These are phyloP conservation scores for Mormyrus hasselquistii DNA, from an alignment of 2,797 vertebrate species.

Conservation along the genomic window DNA sequence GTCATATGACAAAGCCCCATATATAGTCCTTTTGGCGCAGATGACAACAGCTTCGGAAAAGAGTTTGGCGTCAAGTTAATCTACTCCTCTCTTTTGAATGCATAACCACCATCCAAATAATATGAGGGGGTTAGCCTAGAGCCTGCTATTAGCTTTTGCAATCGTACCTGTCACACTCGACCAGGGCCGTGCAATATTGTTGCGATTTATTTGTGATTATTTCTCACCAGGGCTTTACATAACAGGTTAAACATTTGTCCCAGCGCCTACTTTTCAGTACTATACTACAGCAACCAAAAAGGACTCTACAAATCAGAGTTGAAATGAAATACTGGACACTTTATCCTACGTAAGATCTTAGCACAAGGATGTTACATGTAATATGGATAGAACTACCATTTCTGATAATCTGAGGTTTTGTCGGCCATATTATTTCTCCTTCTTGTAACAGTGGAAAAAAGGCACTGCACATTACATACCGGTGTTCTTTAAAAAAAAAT, in stretches of 20 bases:
- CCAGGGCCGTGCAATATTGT: neutral
- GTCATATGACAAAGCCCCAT: neutral
- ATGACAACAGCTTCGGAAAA: neutral
- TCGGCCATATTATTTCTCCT: neutral
- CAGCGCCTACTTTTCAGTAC: neutral
- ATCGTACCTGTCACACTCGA: neutral
- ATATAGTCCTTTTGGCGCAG: neutral
- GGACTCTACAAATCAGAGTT: neutral
- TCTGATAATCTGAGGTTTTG: neutral
- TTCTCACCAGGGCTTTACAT: neutral
- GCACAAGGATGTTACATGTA: neutral
- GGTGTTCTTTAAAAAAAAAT: neutral
- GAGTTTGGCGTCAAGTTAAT: neutral
- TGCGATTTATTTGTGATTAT: neutral
- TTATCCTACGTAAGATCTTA: neutral
- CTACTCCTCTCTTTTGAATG: neutral
- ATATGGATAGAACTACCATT: neutral
- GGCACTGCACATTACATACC: neutral
- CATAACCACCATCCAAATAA: neutral
- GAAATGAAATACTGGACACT: neutral
- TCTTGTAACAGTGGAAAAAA: neutral
- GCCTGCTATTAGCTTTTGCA: neutral
- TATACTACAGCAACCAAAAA: neutral
- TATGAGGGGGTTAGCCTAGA: neutral
- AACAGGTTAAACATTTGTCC: neutral